Conservation (phyloP, 2,113 vertebrate genomes). For the Ahaetulla prasina region DNA sequence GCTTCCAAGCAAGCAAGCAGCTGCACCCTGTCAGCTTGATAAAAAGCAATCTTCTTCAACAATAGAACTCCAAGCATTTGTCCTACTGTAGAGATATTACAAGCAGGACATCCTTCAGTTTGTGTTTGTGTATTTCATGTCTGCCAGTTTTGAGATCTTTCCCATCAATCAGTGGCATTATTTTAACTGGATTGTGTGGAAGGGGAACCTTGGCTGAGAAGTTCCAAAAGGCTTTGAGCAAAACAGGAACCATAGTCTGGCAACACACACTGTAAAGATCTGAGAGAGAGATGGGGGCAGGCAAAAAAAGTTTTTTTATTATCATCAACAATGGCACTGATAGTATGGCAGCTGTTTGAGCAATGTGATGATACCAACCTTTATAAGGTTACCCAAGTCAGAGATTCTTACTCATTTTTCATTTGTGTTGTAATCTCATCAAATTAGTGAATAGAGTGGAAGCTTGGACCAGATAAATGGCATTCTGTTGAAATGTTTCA, state of each 20-base stretch:
- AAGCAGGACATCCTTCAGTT: slow-evolving; percentile 24
- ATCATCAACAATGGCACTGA: slow-evolving; percentile 17
- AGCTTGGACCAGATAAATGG: not conserved
- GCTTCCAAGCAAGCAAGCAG: slow-evolving; percentile 43
- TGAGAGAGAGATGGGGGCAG: not conserved
- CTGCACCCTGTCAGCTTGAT: slow-evolving; percentile 46
- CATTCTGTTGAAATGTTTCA: slow-evolving; percentile 18
- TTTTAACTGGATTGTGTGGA: not conserved
- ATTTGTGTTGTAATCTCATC: not conserved
- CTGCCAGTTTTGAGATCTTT: slow-evolving; percentile 34
- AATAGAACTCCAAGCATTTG: slow-evolving; percentile 12
- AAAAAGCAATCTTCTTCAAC: slow-evolving; percentile 39
- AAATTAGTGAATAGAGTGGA: slow-evolving; percentile 9
- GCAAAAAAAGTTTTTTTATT: slow-evolving; percentile 6
- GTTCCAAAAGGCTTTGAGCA: slow-evolving; percentile 27
- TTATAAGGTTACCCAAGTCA: not conserved
- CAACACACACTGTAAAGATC: accelerated
- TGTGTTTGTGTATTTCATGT: slow-evolving; percentile 24
- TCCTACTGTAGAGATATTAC: slow-evolving; percentile 32
- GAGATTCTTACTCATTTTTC: not conserved
- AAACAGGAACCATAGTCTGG: not conserved
- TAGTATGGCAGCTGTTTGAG: slow-evolving; percentile 1
- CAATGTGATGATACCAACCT: not conserved
- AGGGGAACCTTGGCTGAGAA: not conserved
- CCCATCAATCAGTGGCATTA: slow-evolving; percentile 46